Base-by-base conservation (phyloP, 2,797 vertebrate genomes). In the Apogon talboti region DNA sequence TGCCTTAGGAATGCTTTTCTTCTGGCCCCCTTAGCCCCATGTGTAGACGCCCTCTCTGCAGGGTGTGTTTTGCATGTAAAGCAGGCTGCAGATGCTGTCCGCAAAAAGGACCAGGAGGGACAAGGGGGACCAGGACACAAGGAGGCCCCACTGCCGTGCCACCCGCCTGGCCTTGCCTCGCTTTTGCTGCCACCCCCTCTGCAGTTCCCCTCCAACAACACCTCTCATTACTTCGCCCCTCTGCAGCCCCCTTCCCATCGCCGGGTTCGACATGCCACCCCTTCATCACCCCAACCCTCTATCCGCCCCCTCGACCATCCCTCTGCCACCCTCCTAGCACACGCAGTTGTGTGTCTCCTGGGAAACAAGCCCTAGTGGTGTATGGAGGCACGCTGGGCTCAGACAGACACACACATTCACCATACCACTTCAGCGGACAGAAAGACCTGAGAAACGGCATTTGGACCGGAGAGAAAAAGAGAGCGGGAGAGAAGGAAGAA, bases 31-130 rank as follows among this genome's bases (percentile, higher is more conserved):
- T 89, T 69, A 88, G 86, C 86, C 90, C 87, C 90, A 89, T 90
- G 87, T 85, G 88, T 86, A 89, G 90, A 91, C 86, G 87, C 90
- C 91, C 90, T 92, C 87, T 91, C 89, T 50, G 81, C 88, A 87
- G 91, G 90, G 88, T 90, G 89, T 91, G 90, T 93, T 91, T 90
- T 91, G 91, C 89, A 92, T 91, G 91, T 89, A 93, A 90, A 92
- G 87, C 89, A 92, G 89, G 87, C 87, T 88, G 87, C 92, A 93
- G 90, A 92, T 92, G 91, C 91, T 92, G 89, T 90, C 89, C 88
- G 85, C 83, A 81, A 82, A 82, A 87, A 82, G 79, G 62, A 86
- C 88, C 81, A 70, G 82, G 88, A 84, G 84, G 89, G 89, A 82
- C 84, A 86, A 87, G 88, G 76, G 88, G 82, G 84, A 80, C 74